Evolutionary conservation across 35 echinoderm and acorn worm genomes (phyloP), one percentile per base, ranked within the genome.

Genomic region (Ophiothrix spiculata): DNA sequence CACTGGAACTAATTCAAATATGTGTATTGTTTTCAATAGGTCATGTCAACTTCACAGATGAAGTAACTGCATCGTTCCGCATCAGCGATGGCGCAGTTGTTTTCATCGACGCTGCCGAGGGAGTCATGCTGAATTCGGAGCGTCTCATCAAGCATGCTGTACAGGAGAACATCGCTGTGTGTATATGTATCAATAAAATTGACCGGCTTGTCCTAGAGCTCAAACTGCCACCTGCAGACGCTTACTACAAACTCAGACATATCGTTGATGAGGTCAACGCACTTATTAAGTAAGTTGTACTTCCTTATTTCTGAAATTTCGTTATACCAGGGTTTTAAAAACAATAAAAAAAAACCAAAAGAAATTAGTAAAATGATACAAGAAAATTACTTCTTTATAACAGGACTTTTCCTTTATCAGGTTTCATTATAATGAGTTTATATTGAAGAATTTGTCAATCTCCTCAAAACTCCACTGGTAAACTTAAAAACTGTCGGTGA

Each of bases 1-100:
- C 4, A 21, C 0, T 35, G 16, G 37, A 21, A 35, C 0, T 36
- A 56, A 37, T 14, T 56, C n/a, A n/a, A n/a, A n/a, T n/a, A n/a
- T n/a, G n/a, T n/a, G n/a, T n/a, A n/a, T n/a, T n/a, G n/a, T n/a
- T n/a, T n/a, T n/a, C n/a, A n/a, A n/a, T n/a, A 99, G 96, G 96
- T 82, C 96, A 99, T 87, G 96, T 99, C 6, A 99, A 99, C 76
- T 99, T 91, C 64, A 94, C 96, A 23, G 96, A 99, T 77, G 96
- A 99, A 33, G 92, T 90, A n/a, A 99, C 96, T 2, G 86, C 96
- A 17, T 56, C 96, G 0, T 99, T 76, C 85, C 89, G 96, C 49
- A 63, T 94, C 38, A 93, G 91, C 4, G 96, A 99, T 77, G 96
- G 96, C 19, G 96, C 86, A 2, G 89, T 99, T 23, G 78, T 99